A percentile compares a stretch with the other conserved stretches of the same genome.
Conservation (phyloP, 2,113 vertebrate species). For the Atrichornis clamosus region DNA sequence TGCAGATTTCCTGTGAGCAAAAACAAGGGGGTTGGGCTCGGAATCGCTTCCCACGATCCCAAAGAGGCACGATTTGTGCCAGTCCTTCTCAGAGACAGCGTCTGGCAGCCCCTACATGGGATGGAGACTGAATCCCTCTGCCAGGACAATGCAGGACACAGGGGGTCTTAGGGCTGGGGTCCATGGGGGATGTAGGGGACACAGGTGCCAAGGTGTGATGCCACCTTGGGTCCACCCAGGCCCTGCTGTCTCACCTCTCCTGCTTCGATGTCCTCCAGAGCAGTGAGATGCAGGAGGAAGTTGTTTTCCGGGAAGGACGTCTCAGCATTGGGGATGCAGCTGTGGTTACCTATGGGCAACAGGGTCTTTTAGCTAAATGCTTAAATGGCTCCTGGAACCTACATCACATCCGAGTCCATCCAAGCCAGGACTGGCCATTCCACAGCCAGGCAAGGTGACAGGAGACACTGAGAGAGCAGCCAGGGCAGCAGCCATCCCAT, state of each 20-base stretch:
- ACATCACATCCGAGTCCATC: neutral
- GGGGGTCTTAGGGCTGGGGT: neutral
- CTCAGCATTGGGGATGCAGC: conserved; percentile 94
- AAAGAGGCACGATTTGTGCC: neutral
- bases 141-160: neutral
- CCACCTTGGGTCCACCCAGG: neutral
- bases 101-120: fast-evolving
- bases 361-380: neutral
- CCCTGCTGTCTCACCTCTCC: conserved; percentile 84
- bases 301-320: conserved; percentile 95
- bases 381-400: fast-evolving
- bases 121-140: neutral
- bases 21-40: neutral
- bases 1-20: conserved; percentile 89
- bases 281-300: conserved; percentile 89
- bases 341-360: conserved; percentile 87
- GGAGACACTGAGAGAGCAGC: neutral
- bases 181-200: neutral
- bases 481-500: neutral
- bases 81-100: neutral
- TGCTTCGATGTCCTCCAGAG: conserved; percentile 85
- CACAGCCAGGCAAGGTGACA: neutral
- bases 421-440: neutral
- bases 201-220: neutral
- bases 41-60: fast-evolving